A percentile compares a stretch with the other conserved stretches of the same genome.
Evolutionary conservation across 1,140 invertebrate genomes (phyloP).

Genomic region (Copidosoma floridanum): DNA sequence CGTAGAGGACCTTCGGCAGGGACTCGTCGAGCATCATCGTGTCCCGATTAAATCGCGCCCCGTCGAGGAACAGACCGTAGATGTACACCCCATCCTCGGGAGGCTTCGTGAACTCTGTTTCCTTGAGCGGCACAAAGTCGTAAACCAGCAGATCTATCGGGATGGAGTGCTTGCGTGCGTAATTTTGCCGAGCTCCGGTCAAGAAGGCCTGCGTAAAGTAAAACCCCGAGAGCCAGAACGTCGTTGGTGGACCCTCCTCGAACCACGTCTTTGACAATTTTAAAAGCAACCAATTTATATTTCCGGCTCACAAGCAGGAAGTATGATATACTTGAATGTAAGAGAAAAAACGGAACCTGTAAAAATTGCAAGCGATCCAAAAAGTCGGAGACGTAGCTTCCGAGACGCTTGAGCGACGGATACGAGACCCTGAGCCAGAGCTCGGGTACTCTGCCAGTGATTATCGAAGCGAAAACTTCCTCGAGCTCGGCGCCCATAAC

Average conservation of each 20-base stretch:
- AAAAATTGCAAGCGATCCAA: constrained; percentile 75
- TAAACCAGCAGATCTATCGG: constrained; percentile 89
- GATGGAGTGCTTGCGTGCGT: constrained; percentile 83
- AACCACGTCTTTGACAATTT: constrained; percentile 71
- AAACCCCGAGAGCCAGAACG: constrained; percentile 93
- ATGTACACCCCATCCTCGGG: constrained; percentile 83
- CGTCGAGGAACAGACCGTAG: constrained; percentile 84
- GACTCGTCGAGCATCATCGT: constrained; percentile 76
- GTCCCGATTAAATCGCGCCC: constrained; percentile 77
- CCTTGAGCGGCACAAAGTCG: constrained; percentile 69
- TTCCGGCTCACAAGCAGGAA: too few species aligned
- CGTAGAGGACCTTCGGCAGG: constrained; percentile 76
- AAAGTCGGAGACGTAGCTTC: constrained; percentile 87
- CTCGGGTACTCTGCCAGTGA: constrained; percentile 79
- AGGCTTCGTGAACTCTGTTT: constrained; percentile 50
- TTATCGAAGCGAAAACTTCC: constrained; percentile 80
- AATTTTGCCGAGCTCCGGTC: constrained; percentile 92
- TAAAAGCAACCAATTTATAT: neutral
- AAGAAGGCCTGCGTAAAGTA: constrained; percentile 95
- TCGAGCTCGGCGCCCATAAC: constrained; percentile 85
- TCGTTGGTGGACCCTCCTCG: constrained; percentile 72
- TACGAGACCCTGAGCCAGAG: constrained; percentile 86
- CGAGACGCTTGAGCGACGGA: constrained; percentile 89
- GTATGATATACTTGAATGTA: too few species aligned
- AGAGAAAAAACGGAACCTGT: constrained; percentile 59